A percentile compares a stretch with the other conserved stretches of the same genome.
Conservation (phyloP, 2,797 vertebrate genomes). For the Premnoplex brunnescens region DNA sequence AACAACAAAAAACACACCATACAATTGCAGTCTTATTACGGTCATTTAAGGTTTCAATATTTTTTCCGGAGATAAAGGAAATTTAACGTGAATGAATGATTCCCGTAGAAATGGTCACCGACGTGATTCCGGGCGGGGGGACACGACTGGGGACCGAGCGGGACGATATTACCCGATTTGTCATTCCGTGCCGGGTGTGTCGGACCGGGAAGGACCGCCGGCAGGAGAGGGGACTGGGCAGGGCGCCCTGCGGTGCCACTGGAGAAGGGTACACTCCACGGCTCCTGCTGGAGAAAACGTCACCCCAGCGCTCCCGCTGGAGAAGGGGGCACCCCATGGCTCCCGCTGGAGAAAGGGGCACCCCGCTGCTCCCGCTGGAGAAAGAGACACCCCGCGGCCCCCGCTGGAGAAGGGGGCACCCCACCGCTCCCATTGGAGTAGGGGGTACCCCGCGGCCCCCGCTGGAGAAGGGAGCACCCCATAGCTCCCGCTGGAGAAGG, state of each 20-base stretch:
- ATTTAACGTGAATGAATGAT: neutral
- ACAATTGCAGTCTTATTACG: constrained; percentile 32
- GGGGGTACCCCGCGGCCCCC: too few relatives aligned
- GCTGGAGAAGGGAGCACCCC: neutral
- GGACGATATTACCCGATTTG: neutral
- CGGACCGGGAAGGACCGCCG: neutral
- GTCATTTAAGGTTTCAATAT: neutral
- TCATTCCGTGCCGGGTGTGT: neutral
- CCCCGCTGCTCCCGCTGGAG: neutral
- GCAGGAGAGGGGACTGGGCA: neutral
- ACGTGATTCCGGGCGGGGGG: neutral
- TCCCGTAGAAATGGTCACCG: neutral
- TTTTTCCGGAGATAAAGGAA: constrained; percentile 31
- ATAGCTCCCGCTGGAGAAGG: neutral
- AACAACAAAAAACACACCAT: neutral
- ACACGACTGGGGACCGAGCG: neutral
- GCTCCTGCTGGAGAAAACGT: neutral
- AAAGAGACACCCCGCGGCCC: neutral
- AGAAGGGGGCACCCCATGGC: too few relatives aligned
- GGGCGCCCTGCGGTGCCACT: too few relatives aligned
- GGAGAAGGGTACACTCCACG: neutral
- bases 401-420: too few relatives aligned
- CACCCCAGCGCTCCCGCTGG: neutral
- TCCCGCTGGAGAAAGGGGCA: neutral
- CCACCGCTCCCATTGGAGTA: neutral